Percentiles rank a stretch among this genome's conserved stretches.
Evolutionary conservation across 2,888 invertebrate genomes (phyloP).

Genomic region (Coenonympha arcania): DNA sequence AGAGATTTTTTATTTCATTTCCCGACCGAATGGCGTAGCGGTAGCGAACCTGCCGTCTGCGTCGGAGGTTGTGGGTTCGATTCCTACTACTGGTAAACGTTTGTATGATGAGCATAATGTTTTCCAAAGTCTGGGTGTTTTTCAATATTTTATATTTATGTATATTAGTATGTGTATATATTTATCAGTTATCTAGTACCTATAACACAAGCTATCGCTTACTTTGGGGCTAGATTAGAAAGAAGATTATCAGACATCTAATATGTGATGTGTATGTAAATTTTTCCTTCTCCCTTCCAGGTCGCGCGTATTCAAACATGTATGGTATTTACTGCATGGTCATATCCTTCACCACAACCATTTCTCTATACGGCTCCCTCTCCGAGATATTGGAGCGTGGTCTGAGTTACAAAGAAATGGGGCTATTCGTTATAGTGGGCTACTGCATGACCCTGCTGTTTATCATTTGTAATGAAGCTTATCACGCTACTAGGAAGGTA

Average conservation of each 20-base stretch:
- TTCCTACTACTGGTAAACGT: no score
- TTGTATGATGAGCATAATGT: no score
- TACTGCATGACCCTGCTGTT: constrained; percentile 81
- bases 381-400: constrained; percentile 82
- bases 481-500: constrained; percentile 78
- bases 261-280: background rate
- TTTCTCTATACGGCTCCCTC: constrained; percentile 80
- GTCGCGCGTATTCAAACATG: constrained; percentile 83
- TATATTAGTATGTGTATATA: no score
- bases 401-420: constrained; percentile 80
- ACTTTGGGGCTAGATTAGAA: no score
- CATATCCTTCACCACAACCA: constrained; percentile 82
- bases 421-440: constrained; percentile 79
- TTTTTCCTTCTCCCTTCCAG: constrained; percentile 36
- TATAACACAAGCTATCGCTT: no score
- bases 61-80: no score
- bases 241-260: no score
- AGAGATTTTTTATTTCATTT: background rate
- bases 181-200: no score
- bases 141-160: no score
- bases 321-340: constrained; percentile 83
- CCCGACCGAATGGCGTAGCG: no score
- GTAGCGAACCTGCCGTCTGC: no score
- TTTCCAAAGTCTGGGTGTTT: no score
- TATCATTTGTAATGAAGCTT: constrained; percentile 83